Percentiles rank a stretch among this genome's conserved stretches.
Conservation (phyloP, 2,888 invertebrate species). For the Eulithis testata region DNA sequence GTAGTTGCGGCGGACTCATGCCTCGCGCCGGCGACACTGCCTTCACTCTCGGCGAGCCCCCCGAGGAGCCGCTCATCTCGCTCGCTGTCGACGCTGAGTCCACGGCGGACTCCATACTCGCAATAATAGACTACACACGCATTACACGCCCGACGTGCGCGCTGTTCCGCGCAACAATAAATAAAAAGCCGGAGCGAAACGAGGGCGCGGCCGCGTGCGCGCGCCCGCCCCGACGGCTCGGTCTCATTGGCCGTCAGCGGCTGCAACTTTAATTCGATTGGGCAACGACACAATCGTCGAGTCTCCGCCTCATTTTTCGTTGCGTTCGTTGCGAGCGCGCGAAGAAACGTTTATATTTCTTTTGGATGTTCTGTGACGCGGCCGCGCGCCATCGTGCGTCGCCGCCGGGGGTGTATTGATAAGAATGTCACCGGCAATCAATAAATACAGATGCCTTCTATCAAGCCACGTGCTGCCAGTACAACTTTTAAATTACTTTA, state of each 20-base stretch:
- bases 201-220: conserved; percentile 84
- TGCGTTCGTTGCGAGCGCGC: conserved; percentile 77
- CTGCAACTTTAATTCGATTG: conserved; percentile 64
- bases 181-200: conserved; percentile 86
- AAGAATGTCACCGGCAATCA: conserved; percentile 88
- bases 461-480: conserved; percentile 32
- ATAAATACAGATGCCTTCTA: conserved; percentile 78
- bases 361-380: conserved; percentile 82
- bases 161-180: conserved; percentile 89
- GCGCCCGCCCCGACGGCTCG: conserved; percentile 72
- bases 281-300: conserved; percentile 63
- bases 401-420: conserved; percentile 84
- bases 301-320: conserved; percentile 83
- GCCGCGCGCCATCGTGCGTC: conserved; percentile 60
- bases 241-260: conserved; percentile 74
- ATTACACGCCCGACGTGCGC: conserved; percentile 87
- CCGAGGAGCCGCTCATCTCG: conserved; percentile 81
- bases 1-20: conserved; percentile 84
- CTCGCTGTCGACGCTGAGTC: conserved; percentile 85
- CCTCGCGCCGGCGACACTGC: conserved; percentile 77
- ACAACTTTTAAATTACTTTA: not conserved
- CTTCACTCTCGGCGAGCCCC: conserved; percentile 82
- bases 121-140: conserved; percentile 72
- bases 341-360: conserved; percentile 86
- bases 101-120: conserved; percentile 84